Evolutionary conservation across 1,140 invertebrate species (phyloP), one percentile per base, ranked within the genome.

Genomic region (Lepidurus packardi): DNA sequence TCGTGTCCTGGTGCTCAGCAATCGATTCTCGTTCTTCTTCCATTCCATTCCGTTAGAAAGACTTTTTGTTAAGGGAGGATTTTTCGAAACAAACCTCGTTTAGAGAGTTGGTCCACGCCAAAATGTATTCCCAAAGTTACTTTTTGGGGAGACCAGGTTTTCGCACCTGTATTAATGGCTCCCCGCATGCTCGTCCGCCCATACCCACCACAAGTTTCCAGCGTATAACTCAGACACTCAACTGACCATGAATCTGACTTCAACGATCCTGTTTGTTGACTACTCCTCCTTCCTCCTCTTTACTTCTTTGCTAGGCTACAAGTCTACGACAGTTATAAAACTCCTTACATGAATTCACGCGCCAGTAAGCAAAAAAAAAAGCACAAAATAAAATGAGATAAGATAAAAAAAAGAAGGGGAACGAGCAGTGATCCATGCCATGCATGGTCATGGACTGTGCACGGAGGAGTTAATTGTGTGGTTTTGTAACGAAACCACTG

Each of bases 371-470:
- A 4, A 65, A 65, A 65, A 47, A 47, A 65, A 21, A 65, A 65
- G 13, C 53, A 65, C 34, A 34, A 34, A 34, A 34, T 4, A 34
- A 34, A 34, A 34, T 34, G 34, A 34, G 34, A 34, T 34, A 34
- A 34, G 34, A 4, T 34, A 34, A 34, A 34, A 34, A 34, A 34
- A 34, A 4, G 3, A 34, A 4, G 3, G 34, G 34, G 34, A 34
- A 34, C 34, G 34, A 34, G 34, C 34, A 34, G 0, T 65, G 53
- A 65, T 65, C 53, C 53, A 65, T 65, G 53, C 53, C 53, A 13
- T 65, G 53, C 53, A 65, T 65, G 53, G 53, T 65, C 53, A 65
- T 65, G 53, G 13, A 65, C 53, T n/a, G 53, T 65, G 53, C 53
- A 65, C 16, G 45, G 10, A 47, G 53, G 53, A 65, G 53, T n/a